Conservation (phyloP, 2,888 invertebrate genomes). For the Folsomia manolachei region DNA sequence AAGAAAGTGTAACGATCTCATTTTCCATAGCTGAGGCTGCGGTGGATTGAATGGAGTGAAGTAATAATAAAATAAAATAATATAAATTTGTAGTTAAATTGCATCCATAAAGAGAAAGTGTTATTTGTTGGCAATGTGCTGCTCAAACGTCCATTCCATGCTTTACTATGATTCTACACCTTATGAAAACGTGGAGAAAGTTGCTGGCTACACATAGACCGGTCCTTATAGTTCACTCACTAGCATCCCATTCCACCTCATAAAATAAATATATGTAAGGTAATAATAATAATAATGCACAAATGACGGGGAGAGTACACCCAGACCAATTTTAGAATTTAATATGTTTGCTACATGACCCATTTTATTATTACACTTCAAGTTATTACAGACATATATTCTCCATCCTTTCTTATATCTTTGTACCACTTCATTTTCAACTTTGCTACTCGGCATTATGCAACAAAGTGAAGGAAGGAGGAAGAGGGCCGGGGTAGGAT, state of each 20-base stretch:
- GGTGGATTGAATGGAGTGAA: neutral
- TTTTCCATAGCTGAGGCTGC: too few species aligned
- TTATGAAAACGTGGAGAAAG: neutral
- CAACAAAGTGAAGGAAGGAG: too few species aligned
- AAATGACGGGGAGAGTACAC: neutral
- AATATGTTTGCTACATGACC: constrained; percentile 8
- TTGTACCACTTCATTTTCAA: too few species aligned
- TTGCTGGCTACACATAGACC: neutral
- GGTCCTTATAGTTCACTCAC: neutral
- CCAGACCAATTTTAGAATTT: constrained; percentile 2
- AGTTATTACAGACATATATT: constrained; percentile 1
- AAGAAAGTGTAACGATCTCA: neutral
- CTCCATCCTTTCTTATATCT: neutral
- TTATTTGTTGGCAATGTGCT: constrained; percentile 7
- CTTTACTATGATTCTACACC: too few species aligned
- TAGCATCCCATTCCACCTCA: neutral
- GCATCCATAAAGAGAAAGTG: constrained; percentile 2
- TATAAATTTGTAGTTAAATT: constrained; percentile 10
- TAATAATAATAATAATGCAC: neutral
- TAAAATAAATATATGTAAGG: constrained; percentile 3
- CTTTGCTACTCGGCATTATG: too few species aligned
- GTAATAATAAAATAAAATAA: constrained; percentile 8
- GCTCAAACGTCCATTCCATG: constrained; percentile 2
- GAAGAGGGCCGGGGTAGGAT: too few species aligned
- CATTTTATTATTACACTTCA: neutral